These are phyloP conservation scores for Octonoba sinensis DNA, from an alignment of 2,888 invertebrate species.

Conservation along the genomic window DNA sequence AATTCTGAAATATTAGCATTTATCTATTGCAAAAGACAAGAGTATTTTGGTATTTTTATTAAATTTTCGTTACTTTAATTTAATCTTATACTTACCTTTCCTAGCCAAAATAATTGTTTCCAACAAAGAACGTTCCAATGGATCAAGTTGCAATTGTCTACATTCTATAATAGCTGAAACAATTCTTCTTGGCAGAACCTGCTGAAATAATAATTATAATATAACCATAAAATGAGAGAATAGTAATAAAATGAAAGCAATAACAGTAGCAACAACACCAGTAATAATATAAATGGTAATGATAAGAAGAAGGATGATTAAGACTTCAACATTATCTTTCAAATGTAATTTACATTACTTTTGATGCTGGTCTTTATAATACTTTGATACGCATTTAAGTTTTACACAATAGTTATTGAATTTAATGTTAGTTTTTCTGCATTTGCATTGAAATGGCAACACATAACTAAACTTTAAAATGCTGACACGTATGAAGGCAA, in stretches of 20 bases:
- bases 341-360: too few relatives aligned
- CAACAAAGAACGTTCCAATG: conserved; percentile 48
- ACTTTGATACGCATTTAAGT: not conserved
- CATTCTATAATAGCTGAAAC: conserved; percentile 52
- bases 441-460: too few relatives aligned
- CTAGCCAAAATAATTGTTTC: conserved; percentile 61
- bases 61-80: too few relatives aligned
- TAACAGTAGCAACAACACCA: too few relatives aligned
- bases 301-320: too few relatives aligned
- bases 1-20: too few relatives aligned
- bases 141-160: conserved; percentile 54
- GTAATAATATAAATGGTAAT: too few relatives aligned
- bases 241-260: not conserved
- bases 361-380: not conserved
- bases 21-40: too few relatives aligned
- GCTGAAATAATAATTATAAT: not conserved
- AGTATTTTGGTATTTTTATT: too few relatives aligned
- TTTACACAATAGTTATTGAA: not conserved
- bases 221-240: not conserved
- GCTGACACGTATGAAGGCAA: too few relatives aligned
- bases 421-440: not conserved
- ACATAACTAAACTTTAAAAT: too few relatives aligned
- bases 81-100: conserved; percentile 50
- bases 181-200: conserved; percentile 48
- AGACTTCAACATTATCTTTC: too few relatives aligned